Conservation (phyloP, 2,113 vertebrate species). For the Rhombomys opimus region DNA sequence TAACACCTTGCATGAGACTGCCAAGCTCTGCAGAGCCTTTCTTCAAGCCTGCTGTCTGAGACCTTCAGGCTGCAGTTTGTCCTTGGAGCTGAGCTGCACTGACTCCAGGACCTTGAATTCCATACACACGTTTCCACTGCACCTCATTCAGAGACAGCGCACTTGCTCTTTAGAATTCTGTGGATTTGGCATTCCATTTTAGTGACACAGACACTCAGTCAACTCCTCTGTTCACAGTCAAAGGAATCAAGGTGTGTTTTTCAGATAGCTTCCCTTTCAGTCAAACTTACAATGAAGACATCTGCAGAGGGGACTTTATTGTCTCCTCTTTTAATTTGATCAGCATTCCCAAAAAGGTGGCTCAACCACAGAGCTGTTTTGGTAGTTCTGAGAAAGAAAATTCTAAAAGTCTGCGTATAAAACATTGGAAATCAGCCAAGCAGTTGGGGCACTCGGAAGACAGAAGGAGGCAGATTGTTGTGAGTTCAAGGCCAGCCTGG, state of each 20-base stretch:
- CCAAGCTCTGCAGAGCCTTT: constrained; percentile 78
- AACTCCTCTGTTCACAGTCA: neutral
- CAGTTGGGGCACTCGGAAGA: neutral
- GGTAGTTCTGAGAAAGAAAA: constrained; percentile 3
- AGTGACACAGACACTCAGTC: neutral
- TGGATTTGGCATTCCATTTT: neutral
- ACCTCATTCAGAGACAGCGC: neutral
- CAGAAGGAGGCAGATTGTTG: neutral
- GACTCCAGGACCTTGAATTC: constrained; percentile 52
- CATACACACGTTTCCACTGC: neutral
- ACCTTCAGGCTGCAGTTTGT: constrained; percentile 53
- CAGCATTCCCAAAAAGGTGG: neutral
- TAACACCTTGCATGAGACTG: constrained; percentile 85
- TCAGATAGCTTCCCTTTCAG: neutral
- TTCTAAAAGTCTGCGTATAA: neutral
- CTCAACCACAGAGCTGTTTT: neutral
- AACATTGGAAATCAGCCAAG: neutral
- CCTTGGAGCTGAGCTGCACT: constrained; percentile 77
- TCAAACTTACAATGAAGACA: neutral
- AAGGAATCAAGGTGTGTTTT: neutral
- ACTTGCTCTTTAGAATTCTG: constrained; percentile 4
- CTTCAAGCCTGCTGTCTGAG: constrained; percentile 64
- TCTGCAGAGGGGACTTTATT: neutral
- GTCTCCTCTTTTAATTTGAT: neutral
- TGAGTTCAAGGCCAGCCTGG: neutral